These are phyloP conservation scores for Drosophila sp. DNA, from an alignment of 1,140 invertebrate species.

Conservation along the genomic window DNA sequence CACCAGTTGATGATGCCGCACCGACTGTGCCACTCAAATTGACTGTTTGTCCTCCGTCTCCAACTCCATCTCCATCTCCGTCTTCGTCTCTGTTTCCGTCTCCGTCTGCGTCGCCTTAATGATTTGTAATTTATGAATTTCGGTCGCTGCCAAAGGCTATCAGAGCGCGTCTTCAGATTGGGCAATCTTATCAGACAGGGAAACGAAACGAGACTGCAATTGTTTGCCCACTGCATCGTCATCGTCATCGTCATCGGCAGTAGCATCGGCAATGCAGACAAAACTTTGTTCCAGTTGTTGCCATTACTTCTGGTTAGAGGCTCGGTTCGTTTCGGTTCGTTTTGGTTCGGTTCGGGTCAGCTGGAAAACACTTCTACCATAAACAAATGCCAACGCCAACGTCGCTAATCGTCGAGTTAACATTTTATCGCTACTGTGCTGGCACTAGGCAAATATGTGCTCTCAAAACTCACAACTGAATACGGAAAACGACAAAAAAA, in stretches of 20 bases:
- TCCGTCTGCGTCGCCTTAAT: slow-evolving; percentile 50
- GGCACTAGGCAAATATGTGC: slow-evolving; percentile 81
- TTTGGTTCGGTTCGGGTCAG: slow-evolving; percentile 20
- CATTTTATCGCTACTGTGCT: slow-evolving; percentile 84
- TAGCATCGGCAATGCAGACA: slow-evolving; percentile 13
- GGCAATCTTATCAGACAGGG: slow-evolving; percentile 60
- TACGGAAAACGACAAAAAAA: slow-evolving; percentile 20
- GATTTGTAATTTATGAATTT: slow-evolving; percentile 82
- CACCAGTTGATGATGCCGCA: slow-evolving; percentile 57
- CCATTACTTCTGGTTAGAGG: slow-evolving; percentile 5
- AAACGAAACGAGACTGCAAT: slow-evolving; percentile 58
- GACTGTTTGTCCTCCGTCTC: slow-evolving; percentile 28
- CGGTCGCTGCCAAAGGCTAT: slow-evolving; percentile 69
- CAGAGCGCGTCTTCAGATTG: slow-evolving; percentile 16
- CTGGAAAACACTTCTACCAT: slow-evolving; percentile 24
- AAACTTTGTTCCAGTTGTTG: slow-evolving; percentile 4
- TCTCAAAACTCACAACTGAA: slow-evolving; percentile 52
- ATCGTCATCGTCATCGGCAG: no score
- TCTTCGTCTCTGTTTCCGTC: no score
- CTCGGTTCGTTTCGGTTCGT: no score
- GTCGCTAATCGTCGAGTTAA: slow-evolving; percentile 78
- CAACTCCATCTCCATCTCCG: no score
- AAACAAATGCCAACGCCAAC: slow-evolving; percentile 44
- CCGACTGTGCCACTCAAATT: slow-evolving; percentile 1
- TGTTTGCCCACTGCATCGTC: slow-evolving; percentile 68